Conservation (phyloP, 2,797 vertebrate species). For the Myotis daubentonii region DNA sequence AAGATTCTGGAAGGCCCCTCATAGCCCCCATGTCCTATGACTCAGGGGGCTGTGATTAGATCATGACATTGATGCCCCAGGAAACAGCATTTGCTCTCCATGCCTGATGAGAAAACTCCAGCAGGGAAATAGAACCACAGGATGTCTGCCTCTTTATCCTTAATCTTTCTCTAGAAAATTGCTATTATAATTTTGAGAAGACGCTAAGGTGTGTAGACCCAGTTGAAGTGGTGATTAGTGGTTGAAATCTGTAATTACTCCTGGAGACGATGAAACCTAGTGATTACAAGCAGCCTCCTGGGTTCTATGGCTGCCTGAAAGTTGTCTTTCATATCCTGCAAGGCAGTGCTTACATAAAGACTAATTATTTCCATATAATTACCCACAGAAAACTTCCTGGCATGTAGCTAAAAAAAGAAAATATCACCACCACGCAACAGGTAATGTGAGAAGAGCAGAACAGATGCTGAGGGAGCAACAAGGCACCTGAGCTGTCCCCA, state of each 20-base stretch:
- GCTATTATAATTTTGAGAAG: not conserved
- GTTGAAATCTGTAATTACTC: slow-evolving; percentile 34
- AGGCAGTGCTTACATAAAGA: slow-evolving; percentile 49
- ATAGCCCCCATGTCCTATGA: not conserved
- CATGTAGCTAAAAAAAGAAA: slow-evolving; percentile 45
- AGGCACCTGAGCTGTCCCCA: not conserved
- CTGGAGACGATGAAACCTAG: slow-evolving; percentile 2
- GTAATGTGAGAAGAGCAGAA: not conserved
- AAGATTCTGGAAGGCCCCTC: not conserved
- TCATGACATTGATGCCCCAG: not conserved
- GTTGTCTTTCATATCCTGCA: slow-evolving; percentile 55
- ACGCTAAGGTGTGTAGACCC: slow-evolving; percentile 20
- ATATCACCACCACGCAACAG: not conserved
- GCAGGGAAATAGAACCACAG: not conserved
- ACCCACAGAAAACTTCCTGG: slow-evolving; percentile 19
- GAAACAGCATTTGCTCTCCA: not conserved
- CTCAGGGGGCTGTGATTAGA: not conserved
- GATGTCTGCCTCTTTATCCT: not conserved
- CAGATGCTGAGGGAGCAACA: not conserved
- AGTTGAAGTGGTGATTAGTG: slow-evolving; percentile 48
- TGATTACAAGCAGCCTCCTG: not conserved
- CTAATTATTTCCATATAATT: slow-evolving; percentile 51
- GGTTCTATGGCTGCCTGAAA: slow-evolving; percentile 30
- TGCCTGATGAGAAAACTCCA: not conserved
- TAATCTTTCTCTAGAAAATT: slow-evolving; percentile 45